Evolutionary conservation across 2,888 invertebrate species (phyloP), one percentile per base, ranked within the genome.

Genomic region (Morpho deidamia): DNA sequence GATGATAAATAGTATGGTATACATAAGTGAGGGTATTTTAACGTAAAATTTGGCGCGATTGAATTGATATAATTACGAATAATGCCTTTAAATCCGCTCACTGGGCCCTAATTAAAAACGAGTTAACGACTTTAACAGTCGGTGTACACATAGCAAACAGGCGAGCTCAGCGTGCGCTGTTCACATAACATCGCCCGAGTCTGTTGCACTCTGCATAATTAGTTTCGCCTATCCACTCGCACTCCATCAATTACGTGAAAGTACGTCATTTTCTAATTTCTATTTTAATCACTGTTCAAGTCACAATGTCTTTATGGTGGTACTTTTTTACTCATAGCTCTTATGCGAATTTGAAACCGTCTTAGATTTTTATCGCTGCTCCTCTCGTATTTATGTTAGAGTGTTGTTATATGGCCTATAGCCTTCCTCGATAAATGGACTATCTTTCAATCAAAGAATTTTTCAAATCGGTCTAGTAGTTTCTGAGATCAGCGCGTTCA

Each of bases 211-310:
- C 65, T 66, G 69, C 56, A 70, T 79, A 81, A 83, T 84, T 81
- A 83, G 80, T 77, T 69, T 72, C 75, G 77, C 72, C 69, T 70
- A 73, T 78, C 71, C 71, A 69, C 70, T 69, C 66, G 61, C 66
- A 65, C 67, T 65, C 72, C 74, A 69, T 74, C 78, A 72, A 74
- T 81, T 77, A 77, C 72, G 73, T 71, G 82, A 83, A 83, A 81
- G 78, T 77, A 64, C 68, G 65, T 63, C 69, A 71, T 74, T 80
- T 79, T 76, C 78, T 76, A 74, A 73, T 82, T 82, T 78, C 79
- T 75, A 78, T 71, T 75, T 74, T 72, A 73, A 75, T 77, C 78
- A 64, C 59, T 56, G 53, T 50, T 56, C 49, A 11, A 42, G 7
- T 42, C 40, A 34, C 41, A 41, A 42, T 35, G 34, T 49, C 34